Evolutionary conservation across 2,797 vertebrate species (phyloP), one percentile per base, ranked within the genome.

Genomic region (Myiothlypis coronata): DNA sequence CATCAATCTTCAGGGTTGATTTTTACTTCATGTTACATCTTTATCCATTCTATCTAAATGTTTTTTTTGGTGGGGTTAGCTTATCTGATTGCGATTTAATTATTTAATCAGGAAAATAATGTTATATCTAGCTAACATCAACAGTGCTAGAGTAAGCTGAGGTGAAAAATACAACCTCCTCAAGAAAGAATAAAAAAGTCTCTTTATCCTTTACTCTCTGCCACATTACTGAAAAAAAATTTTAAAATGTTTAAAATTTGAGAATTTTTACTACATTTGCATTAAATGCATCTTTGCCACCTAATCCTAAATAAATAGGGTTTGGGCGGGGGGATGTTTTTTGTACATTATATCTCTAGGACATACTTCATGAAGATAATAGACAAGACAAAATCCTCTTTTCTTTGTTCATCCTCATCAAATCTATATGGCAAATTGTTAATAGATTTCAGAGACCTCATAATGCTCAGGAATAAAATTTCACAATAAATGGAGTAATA

Each of bases 291-390:
- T 32, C 16, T 81, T 64, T 69, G 6, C 16, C 9, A 55, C 24
- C 7, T 49, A n/a, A 23, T 70, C 9, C 18, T 84, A 79, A 57
- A 75, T 35, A 41, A 82, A 26, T 32, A 8, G 1, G 3, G 17
- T 14, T 11, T 18, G 23, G 6, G 3, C 8, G 14, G 12, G 3
- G 13, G 3, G 1, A 7, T 8, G 3, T 19, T 1, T 50, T 61
- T 77, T 74, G 22, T 41, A 55, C 18, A 14, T 11, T 59, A 4
- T 8, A 4, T 13, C 26, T 63, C 34, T 30, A 63, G 14, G 15
- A 63, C 6, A n/a, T 64, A 19, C 1, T 35, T 79, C 14, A 37
- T 59, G 1, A 85, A 83, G 20, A 27, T n/a, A 80, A 18, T 17
- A 17, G 2, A 3, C 46, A 32, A 89, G 27, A 56, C 6, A 67